These are phyloP conservation scores for Mola mola DNA, from an alignment of 2,113 vertebrate species.

Conservation along the genomic window DNA sequence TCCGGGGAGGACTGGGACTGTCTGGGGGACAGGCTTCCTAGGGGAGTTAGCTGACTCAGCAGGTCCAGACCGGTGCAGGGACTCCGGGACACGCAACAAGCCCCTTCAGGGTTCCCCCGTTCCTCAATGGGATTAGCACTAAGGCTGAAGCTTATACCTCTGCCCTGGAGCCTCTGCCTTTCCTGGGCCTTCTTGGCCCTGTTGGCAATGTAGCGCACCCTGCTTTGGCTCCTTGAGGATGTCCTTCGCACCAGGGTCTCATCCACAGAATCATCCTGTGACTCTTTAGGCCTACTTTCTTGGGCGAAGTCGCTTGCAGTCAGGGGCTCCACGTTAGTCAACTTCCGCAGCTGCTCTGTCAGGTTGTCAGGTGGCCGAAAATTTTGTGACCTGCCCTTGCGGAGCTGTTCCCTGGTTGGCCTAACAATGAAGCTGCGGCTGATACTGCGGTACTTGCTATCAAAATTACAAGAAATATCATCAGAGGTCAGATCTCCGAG, in stretches of 20 bases:
- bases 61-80: conserved; percentile 79
- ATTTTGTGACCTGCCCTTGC: conserved; percentile 37
- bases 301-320: conserved; percentile 82
- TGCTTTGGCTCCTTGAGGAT: conserved; percentile 91
- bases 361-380: conserved; percentile 71
- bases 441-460: conserved; percentile 90
- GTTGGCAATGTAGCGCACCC: conserved; percentile 92
- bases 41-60: conserved; percentile 66
- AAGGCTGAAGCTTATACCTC: conserved; percentile 44
- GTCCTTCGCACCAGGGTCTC: conserved; percentile 82
- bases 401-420: conserved; percentile 78
- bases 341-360: conserved; percentile 86
- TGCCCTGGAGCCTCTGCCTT: conserved; percentile 83
- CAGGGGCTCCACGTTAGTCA: conserved; percentile 88
- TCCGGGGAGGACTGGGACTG: conserved; percentile 55
- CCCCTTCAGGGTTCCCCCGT: conserved; percentile 91
- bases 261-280: conserved; percentile 57
- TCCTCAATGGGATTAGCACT: conserved; percentile 85
- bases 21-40: conserved; percentile 57
- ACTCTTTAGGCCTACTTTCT: conserved; percentile 50
- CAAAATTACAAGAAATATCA: conserved; percentile 86
- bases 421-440: conserved; percentile 85
- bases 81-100: conserved; percentile 84
- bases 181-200: conserved; percentile 91
- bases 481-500: conserved; percentile 94